Conservation (phyloP, 2,888 invertebrate species). For the Trisateles emortualis region DNA sequence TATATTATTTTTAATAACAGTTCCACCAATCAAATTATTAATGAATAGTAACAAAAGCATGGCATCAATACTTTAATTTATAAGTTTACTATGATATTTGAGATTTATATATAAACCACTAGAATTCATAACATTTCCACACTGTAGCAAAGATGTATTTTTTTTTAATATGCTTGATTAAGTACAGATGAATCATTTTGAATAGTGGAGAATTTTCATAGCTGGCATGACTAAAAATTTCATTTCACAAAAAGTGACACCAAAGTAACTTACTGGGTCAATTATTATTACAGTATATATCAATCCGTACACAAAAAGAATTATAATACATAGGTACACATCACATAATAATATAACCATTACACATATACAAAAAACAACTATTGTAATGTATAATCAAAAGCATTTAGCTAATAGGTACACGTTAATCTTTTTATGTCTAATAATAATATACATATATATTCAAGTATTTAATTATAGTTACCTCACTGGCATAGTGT, state of each 20-base stretch:
- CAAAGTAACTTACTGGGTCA: neutral
- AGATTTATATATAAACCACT: too few species aligned
- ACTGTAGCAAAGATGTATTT: neutral
- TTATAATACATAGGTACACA: neutral
- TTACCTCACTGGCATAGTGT: too few species aligned
- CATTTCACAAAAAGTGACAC: neutral
- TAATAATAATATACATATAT: neutral
- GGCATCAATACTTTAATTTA: too few species aligned
- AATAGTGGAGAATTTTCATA: neutral
- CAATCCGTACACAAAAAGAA: neutral
- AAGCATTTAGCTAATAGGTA: constrained; percentile 27
- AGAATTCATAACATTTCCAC: neutral
- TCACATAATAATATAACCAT: neutral
- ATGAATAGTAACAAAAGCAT: neutral
- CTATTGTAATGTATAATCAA: neutral
- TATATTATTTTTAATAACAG: neutral
- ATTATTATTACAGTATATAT: neutral
- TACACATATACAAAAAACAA: neutral
- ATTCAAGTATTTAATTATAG: too few species aligned
- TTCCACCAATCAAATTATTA: neutral
- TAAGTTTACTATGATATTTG: too few species aligned
- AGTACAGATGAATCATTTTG: neutral
- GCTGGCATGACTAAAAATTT: neutral
- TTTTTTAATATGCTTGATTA: neutral
- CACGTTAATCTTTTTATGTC: constrained; percentile 18